A percentile compares a stretch with the other conserved stretches of the same genome.
These are phyloP conservation scores for Pachydiplax longipennis DNA, from an alignment of 2,888 invertebrate genomes.

Conservation along the genomic window DNA sequence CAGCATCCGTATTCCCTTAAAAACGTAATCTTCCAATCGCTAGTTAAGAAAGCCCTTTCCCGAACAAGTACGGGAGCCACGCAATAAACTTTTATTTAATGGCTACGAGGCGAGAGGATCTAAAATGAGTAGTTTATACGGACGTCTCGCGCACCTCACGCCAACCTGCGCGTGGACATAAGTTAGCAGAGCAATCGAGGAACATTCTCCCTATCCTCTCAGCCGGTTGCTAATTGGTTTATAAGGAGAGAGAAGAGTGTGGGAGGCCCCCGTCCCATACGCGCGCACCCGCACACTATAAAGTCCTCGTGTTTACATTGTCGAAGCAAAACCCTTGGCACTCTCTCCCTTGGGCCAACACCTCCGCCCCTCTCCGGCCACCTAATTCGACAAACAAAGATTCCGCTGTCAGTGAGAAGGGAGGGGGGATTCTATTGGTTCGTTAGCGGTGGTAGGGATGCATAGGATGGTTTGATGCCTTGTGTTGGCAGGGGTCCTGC, in stretches of 20 bases:
- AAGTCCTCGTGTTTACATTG: conserved; percentile 23
- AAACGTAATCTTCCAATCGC: not conserved
- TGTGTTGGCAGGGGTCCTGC: not conserved
- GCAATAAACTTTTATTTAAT: not conserved
- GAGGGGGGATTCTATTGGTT: conserved; percentile 34
- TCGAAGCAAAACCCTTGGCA: not conserved
- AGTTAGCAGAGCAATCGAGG: not conserved
- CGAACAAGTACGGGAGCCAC: not conserved
- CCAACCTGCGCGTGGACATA: not conserved
- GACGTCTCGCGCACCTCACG: not conserved
- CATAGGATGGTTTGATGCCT: not conserved
- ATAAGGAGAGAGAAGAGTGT: not conserved
- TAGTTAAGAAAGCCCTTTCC: not conserved
- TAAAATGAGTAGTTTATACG: not conserved
- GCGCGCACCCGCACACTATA: conserved; percentile 2
- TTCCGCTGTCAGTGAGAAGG: conserved; percentile 14
- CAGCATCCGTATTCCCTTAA: not conserved
- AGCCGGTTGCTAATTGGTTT: conserved; percentile 9
- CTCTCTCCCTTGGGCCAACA: not conserved
- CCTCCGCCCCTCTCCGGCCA: not conserved
- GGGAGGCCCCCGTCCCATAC: not conserved
- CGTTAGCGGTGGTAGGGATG: conserved; percentile 26
- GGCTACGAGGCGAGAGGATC: not conserved
- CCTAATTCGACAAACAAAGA: conserved; percentile 44
- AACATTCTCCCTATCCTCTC: not conserved